A percentile compares a stretch with the other conserved stretches of the same genome.
Evolutionary conservation across 2,113 vertebrate genomes (phyloP).

Genomic region (Hyaena hyaena): DNA sequence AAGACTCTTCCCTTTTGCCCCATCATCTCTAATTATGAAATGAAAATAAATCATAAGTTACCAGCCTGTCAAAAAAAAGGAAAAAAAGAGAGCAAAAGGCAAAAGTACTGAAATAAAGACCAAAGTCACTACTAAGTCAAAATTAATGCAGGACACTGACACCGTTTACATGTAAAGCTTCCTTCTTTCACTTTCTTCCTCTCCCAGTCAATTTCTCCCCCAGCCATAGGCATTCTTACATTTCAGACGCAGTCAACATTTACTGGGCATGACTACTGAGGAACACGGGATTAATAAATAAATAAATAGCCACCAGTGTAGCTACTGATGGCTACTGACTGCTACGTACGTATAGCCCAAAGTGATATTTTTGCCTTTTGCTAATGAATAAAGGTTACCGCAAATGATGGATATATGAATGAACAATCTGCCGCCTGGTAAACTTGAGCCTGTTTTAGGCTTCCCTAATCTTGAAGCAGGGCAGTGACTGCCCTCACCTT

Average conservation of each 20-base stretch:
- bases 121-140: background rate
- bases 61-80: background rate
- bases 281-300: background rate
- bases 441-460: background rate
- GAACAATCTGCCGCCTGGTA: background rate
- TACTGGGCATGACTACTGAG: background rate
- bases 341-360: background rate
- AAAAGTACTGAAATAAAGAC: background rate
- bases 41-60: background rate
- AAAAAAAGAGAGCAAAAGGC: background rate
- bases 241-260: background rate
- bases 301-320: background rate
- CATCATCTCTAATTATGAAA: background rate
- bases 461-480: background rate
- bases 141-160: background rate
- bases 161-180: background rate
- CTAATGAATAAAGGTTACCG: background rate
- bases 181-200: background rate
- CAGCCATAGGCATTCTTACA: background rate
- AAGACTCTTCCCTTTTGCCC: background rate
- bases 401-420: background rate
- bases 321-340: background rate
- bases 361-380: background rate
- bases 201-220: background rate
- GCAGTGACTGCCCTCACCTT: background rate